phyloP scores from a whole-genome alignment of 2,888 invertebrate genomes.

The Arctia plantaginis region DNA sequence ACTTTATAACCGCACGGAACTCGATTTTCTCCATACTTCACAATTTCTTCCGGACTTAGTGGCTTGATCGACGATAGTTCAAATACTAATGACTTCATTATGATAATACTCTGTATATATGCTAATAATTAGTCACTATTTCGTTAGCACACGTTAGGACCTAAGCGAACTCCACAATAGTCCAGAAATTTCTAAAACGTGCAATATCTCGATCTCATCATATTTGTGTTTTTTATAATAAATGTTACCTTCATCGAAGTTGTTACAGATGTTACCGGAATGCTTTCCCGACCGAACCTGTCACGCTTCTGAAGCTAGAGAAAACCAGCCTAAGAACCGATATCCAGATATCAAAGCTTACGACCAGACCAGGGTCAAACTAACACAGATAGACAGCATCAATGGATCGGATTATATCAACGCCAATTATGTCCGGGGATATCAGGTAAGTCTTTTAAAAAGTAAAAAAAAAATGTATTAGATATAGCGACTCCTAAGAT shows the following conservation, averaged over 20 bases:
- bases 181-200: too few species aligned
- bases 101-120: too few species aligned
- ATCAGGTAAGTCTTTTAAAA: conserved; percentile 85
- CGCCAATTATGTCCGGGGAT: conserved; percentile 96
- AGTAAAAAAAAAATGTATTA: background rate
- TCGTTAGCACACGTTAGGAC: too few species aligned
- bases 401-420: conserved; percentile 96
- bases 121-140: too few species aligned
- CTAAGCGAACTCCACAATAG: too few species aligned
- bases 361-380: conserved; percentile 95
- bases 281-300: conserved; percentile 95
- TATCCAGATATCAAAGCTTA: conserved; percentile 97
- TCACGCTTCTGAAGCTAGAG: conserved; percentile 93
- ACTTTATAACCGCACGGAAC: too few species aligned
- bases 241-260: conserved; percentile 54
- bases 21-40: background rate
- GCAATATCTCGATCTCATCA: too few species aligned
- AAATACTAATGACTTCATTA: too few species aligned
- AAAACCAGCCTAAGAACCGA: conserved; percentile 95
- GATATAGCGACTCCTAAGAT: background rate
- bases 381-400: conserved; percentile 92
- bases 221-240: background rate
- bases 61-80: too few species aligned
- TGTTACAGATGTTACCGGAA: conserved; percentile 91
- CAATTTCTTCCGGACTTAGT: too few species aligned